phyloP scores from a whole-genome alignment of 2,888 invertebrate genomes.

The Punctoribates punctum region DNA sequence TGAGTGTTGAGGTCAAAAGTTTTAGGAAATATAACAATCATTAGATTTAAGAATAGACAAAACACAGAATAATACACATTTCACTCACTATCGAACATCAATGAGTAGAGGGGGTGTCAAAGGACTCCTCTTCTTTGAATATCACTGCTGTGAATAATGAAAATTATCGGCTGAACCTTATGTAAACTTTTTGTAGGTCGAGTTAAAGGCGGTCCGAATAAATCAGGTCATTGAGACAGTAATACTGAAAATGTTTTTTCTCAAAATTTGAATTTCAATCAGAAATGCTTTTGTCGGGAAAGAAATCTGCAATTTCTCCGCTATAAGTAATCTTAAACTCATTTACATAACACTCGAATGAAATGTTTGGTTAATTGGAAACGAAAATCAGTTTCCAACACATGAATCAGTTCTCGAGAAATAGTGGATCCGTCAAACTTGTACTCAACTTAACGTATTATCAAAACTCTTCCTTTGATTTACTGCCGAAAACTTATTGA shows the following conservation, averaged over 20 bases:
- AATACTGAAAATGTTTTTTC: conserved; percentile 1
- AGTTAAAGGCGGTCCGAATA: conserved; percentile 4
- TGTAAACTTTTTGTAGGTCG: conserved; percentile 35
- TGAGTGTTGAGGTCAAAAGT: conserved; percentile 10
- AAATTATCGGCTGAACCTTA: conserved; percentile 15
- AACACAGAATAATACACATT: conserved; percentile 5
- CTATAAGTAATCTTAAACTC: not conserved
- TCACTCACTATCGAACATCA: conserved; percentile 12
- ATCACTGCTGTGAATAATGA: not conserved
- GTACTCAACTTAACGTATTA: not conserved
- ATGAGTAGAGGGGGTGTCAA: not conserved
- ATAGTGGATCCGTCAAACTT: not conserved
- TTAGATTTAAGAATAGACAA: not conserved
- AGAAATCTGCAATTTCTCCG: not conserved
- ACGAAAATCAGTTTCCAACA: not conserved
- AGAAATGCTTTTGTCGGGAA: not conserved
- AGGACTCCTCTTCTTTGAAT: conserved; percentile 14
- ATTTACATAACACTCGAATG: not conserved
- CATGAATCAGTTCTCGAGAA: not conserved
- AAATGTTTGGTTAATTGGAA: not conserved
- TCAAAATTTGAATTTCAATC: not conserved
- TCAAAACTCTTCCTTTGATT: not conserved
- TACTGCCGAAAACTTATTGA: not conserved
- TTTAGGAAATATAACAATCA: not conserved
- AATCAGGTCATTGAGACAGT: conserved; percentile 36